Evolutionary conservation across 2,113 vertebrate species (phyloP).

Genomic region (Chaenogobius annularis): DNA sequence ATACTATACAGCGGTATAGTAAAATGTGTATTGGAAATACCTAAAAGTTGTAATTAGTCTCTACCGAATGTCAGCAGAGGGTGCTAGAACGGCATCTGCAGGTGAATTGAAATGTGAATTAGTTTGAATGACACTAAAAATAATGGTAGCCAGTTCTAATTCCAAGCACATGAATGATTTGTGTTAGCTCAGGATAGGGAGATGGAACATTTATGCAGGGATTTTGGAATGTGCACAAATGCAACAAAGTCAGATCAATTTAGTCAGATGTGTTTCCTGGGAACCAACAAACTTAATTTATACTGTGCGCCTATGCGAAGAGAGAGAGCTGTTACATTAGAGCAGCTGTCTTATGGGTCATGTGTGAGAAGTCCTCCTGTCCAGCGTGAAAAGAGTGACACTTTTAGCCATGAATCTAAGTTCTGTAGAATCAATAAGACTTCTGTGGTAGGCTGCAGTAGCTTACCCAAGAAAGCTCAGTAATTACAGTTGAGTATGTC

Average conservation of each 20-base stretch:
- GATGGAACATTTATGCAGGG: too few species aligned
- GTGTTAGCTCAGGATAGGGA: too few species aligned
- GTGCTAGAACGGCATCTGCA: background rate
- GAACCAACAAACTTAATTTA: constrained; percentile 76
- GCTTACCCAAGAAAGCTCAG: constrained; percentile 22
- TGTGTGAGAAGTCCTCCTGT: constrained; percentile 47
- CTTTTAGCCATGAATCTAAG: constrained; percentile 28
- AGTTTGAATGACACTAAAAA: background rate
- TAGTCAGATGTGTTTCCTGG: constrained; percentile 63
- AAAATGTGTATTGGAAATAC: background rate
- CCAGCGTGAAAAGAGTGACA: constrained; percentile 50
- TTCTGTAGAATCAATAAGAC: constrained; percentile 35
- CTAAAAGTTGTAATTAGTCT: background rate
- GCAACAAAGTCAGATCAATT: too few species aligned
- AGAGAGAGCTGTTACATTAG: constrained; percentile 70
- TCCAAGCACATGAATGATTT: background rate
- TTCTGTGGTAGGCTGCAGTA: constrained; percentile 45
- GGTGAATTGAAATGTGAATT: background rate
- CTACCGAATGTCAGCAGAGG: background rate
- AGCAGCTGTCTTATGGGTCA: constrained; percentile 53
- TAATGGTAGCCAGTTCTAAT: background rate
- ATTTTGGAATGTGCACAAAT: too few species aligned
- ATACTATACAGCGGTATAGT: too few species aligned
- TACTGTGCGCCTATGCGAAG: constrained; percentile 54
- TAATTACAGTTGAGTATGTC: constrained; percentile 51